A percentile compares a stretch with the other conserved stretches of the same genome.
These are phyloP conservation scores for Luehdorfia chinensis DNA, from an alignment of 1,140 invertebrate species.

Conservation along the genomic window DNA sequence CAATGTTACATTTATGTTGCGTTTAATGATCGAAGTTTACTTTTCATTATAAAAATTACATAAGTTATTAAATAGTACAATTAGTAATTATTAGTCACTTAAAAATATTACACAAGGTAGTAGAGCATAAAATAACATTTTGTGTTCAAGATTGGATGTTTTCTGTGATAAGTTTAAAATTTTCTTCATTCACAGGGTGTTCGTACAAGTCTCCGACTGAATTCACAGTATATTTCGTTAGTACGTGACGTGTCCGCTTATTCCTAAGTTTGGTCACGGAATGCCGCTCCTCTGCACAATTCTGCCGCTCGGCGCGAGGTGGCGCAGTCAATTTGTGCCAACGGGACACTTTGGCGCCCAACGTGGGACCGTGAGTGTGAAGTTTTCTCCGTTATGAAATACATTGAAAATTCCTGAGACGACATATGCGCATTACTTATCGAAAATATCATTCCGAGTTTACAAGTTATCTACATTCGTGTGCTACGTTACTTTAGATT, in stretches of 20 bases:
- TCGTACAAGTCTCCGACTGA: slow-evolving; percentile 2
- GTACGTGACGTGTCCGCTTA: slow-evolving; percentile 45
- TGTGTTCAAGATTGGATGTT: no score
- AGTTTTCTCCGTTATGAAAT: slow-evolving; percentile 20
- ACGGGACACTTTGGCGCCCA: slow-evolving; percentile 57
- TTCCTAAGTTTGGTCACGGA: slow-evolving; percentile 60
- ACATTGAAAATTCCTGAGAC: slow-evolving; percentile 5
- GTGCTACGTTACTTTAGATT: no score
- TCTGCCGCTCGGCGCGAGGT: slow-evolving; percentile 39
- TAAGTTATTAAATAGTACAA: no score
- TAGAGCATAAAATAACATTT: no score
- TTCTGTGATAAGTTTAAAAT: neutral
- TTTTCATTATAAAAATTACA: no score
- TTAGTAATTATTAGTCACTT: no score
- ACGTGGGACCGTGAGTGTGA: slow-evolving; percentile 28
- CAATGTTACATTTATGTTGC: no score
- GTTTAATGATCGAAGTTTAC: no score
- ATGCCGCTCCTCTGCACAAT: slow-evolving; percentile 36
- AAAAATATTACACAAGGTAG: no score
- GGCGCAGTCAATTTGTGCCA: slow-evolving; percentile 62
- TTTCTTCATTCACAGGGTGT: neutral
- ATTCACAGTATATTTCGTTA: slow-evolving; percentile 41
- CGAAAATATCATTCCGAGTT: neutral
- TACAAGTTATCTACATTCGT: neutral
- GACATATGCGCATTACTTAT: slow-evolving; percentile 5